Percentiles rank a stretch among this genome's conserved stretches.
These are phyloP conservation scores for Carterocephalus palaemon DNA, from an alignment of 2,888 invertebrate genomes.

Conservation along the genomic window DNA sequence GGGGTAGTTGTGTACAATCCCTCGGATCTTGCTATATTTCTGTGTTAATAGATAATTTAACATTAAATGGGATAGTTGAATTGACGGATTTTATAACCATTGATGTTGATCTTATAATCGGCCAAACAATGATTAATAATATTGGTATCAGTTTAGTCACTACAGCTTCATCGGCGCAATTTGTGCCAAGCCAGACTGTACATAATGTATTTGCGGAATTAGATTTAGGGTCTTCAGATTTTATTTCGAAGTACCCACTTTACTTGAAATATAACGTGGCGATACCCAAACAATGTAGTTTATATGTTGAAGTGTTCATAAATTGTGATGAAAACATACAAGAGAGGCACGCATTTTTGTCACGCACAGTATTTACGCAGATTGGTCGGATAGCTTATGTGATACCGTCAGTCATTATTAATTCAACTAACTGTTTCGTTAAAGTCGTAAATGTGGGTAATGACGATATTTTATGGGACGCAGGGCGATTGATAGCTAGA, in stretches of 20 bases:
- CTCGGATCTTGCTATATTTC: constrained; percentile 1
- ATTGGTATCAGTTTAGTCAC: constrained; percentile 13
- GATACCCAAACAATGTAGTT: not conserved
- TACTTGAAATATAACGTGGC: not conserved
- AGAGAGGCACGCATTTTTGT: not conserved
- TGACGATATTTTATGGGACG: not conserved
- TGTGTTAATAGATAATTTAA: not conserved
- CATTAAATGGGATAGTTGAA: constrained; percentile 9
- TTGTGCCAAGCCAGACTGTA: not conserved
- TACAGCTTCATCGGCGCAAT: not conserved
- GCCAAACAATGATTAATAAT: constrained; percentile 14
- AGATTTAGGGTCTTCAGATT: not conserved
- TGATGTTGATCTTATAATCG: constrained; percentile 16
- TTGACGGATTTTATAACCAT: not conserved
- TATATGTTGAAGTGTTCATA: not conserved
- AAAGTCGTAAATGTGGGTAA: constrained; percentile 5
- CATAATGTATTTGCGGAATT: not conserved
- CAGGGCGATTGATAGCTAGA: not conserved
- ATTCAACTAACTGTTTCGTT: not conserved
- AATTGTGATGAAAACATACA: not conserved
- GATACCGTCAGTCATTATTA: constrained; percentile 4
- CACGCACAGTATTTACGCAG: not conserved
- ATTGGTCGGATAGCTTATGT: constrained; percentile 1
- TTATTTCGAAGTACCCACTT: not conserved
- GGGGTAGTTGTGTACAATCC: constrained; percentile 17